Conservation (phyloP, 2,888 invertebrate genomes). For the Hartigia nigra region DNA sequence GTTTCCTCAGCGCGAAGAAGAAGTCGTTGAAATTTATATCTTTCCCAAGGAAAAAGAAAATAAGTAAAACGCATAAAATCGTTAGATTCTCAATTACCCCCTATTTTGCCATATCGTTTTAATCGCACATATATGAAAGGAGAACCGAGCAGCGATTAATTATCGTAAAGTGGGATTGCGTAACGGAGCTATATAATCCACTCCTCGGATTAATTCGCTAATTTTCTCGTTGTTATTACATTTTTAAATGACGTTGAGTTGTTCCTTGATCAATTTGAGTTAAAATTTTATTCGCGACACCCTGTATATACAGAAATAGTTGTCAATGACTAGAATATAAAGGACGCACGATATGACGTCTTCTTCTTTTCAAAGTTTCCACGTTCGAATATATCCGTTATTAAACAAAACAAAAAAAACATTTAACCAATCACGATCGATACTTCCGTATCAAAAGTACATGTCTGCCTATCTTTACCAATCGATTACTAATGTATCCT, state of each 20-base stretch:
- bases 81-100: background rate
- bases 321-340: background rate
- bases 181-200: background rate
- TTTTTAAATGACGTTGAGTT: background rate
- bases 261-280: background rate
- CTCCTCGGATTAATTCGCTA: background rate
- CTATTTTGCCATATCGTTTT: background rate
- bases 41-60: background rate
- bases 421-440: background rate
- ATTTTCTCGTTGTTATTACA: background rate
- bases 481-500: background rate
- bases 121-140: background rate
- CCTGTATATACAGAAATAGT: background rate
- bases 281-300: background rate
- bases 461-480: background rate
- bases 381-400: background rate
- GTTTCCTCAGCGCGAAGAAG: background rate
- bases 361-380: background rate
- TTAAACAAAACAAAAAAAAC: background rate
- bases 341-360: background rate
- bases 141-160: background rate
- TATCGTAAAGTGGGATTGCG: background rate
- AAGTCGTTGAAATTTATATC: background rate
- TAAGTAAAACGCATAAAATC: background rate
- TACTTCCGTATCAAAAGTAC: background rate